Conservation (phyloP, 2,797 vertebrate species). For the Neosilurus hyrtlii region DNA sequence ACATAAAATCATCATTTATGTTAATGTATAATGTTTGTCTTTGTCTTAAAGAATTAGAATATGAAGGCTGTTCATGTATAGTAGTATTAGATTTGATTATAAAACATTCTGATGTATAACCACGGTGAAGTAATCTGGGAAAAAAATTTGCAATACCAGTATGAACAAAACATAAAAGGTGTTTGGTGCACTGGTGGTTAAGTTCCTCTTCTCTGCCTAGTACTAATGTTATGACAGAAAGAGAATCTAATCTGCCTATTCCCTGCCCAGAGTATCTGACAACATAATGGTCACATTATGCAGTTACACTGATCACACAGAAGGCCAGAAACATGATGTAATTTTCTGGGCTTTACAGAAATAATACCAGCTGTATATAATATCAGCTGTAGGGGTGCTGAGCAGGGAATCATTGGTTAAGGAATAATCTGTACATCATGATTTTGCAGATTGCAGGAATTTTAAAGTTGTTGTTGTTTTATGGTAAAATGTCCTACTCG, state of each 20-base stretch:
- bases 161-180: slow-evolving; percentile 4
- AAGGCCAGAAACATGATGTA: slow-evolving; percentile 9
- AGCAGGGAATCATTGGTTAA: not conserved
- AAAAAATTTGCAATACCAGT: not conserved
- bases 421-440: too few relatives aligned
- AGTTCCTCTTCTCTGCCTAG: slow-evolving; percentile 6
- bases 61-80: not conserved
- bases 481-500: slow-evolving; percentile 6
- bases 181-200: not conserved
- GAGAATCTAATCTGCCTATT: slow-evolving; percentile 16
- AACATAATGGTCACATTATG: slow-evolving; percentile 14
- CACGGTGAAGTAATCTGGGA: not conserved
- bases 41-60: not conserved
- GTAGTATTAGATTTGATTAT: not conserved
- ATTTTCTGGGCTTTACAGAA: not conserved
- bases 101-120: not conserved
- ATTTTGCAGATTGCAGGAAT: not conserved
- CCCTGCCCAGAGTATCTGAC: slow-evolving; percentile 24
- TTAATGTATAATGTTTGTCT: not conserved
- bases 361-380: not conserved
- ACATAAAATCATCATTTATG: not conserved
- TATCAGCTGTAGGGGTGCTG: not conserved
- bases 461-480: not conserved
- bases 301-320: not conserved
- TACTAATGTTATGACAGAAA: slow-evolving; percentile 11